phyloP scores from a whole-genome alignment of 2,888 invertebrate species.

The Zelleria hepariella region DNA sequence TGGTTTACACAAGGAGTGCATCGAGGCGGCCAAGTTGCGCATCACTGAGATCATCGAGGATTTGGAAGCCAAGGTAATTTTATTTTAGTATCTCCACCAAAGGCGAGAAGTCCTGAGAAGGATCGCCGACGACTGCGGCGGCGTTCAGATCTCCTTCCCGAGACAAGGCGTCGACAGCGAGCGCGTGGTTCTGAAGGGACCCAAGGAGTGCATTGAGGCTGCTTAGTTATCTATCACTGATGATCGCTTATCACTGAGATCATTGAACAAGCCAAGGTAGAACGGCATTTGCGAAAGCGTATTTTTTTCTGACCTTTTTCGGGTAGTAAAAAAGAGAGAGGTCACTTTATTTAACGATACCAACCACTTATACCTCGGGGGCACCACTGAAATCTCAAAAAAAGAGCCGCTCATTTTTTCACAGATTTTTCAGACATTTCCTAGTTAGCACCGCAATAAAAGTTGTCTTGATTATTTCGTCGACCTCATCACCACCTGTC shows the following conservation, averaged over 20 bases:
- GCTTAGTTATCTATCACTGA: too few species aligned
- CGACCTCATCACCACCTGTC: too few species aligned
- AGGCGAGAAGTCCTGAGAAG: conserved; percentile 80
- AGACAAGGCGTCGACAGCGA: conserved; percentile 84
- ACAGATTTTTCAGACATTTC: too few species aligned
- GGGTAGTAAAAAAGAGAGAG: too few species aligned
- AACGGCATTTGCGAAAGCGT: too few species aligned
- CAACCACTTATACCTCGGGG: too few species aligned
- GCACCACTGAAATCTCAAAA: too few species aligned
- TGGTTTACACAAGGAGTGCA: conserved; percentile 89
- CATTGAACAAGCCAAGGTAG: conserved; percentile 81
- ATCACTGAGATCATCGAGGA: conserved; percentile 93
- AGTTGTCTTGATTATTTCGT: too few species aligned
- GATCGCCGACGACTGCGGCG: conserved; percentile 94
- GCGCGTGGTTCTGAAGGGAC: conserved; percentile 83
- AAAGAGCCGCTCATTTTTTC: too few species aligned
- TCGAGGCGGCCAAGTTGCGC: conserved; percentile 91
- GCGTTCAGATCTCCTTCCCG: conserved; percentile 97
- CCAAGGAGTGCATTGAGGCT: conserved; percentile 94
- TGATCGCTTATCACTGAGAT: conserved; percentile 91
- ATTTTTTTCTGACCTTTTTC: too few species aligned
- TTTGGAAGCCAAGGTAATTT: conserved; percentile 76
- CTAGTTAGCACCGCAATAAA: too few species aligned
- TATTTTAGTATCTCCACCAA: background rate
- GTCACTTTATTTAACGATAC: too few species aligned